These are phyloP conservation scores for Haplochromis burtoni DNA, from an alignment of 2,113 vertebrate genomes.

Conservation along the genomic window DNA sequence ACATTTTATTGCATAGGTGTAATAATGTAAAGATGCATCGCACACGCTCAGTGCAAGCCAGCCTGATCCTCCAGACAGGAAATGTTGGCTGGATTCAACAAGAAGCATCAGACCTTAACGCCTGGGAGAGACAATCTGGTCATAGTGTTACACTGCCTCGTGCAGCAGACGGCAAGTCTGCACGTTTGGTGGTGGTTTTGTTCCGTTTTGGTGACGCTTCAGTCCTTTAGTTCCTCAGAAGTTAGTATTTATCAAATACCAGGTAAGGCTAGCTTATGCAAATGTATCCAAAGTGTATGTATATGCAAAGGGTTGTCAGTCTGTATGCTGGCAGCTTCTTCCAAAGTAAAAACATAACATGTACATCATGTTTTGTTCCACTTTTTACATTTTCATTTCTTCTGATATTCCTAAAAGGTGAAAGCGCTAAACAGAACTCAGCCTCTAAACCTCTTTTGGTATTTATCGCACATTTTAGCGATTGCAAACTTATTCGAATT, in stretches of 20 bases:
- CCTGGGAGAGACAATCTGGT: neutral
- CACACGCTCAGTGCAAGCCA: neutral
- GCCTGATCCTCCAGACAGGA: slow-evolving; percentile 14
- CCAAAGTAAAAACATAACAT: slow-evolving; percentile 13
- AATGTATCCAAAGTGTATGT: neutral
- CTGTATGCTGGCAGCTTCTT: neutral
- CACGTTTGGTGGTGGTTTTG: neutral
- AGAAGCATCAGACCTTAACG: neutral
- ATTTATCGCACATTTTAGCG: slow-evolving; percentile 2
- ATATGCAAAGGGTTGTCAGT: neutral
- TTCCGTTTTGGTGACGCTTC: neutral
- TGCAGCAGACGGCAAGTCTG: neutral
- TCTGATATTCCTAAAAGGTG: neutral
- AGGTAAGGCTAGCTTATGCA: neutral
- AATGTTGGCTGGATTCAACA: slow-evolving; percentile 52
- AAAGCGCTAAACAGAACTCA: neutral
- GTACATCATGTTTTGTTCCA: neutral
- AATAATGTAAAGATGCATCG: neutral
- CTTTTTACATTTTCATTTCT: neutral
- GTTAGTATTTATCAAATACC: neutral
- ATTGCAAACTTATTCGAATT: neutral
- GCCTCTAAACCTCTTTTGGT: neutral
- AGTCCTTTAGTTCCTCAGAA: neutral
- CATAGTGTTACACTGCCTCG: neutral
- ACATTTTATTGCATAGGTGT: neutral